Evolutionary conservation across 2,888 invertebrate genomes (phyloP).

Genomic region (Oxytorus armatus): DNA sequence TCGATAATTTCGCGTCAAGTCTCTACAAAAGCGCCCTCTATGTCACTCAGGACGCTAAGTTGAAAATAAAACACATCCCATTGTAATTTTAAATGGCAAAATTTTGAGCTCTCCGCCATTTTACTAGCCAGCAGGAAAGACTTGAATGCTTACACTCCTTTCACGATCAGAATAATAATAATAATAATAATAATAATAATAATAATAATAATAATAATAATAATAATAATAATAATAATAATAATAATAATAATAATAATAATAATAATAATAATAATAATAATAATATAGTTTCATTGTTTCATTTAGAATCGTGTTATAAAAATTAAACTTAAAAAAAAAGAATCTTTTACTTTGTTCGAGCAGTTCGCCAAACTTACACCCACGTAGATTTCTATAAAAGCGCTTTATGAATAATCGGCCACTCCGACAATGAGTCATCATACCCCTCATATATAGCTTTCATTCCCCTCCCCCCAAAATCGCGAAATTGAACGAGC

Average conservation of each 20-base stretch:
- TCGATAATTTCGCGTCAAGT: slow-evolving; percentile 52
- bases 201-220: not conserved
- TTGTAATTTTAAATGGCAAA: not conserved
- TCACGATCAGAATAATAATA: no score
- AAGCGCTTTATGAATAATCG: slow-evolving; percentile 49
- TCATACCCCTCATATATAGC: no score
- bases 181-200: no score
- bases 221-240: no score
- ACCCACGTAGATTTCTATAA: slow-evolving; percentile 40
- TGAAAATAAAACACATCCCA: slow-evolving; percentile 23
- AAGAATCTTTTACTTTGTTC: not conserved
- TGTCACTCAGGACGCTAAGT: slow-evolving; percentile 27
- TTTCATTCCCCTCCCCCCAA: slow-evolving; percentile 8
- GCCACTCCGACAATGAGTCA: slow-evolving; percentile 62
- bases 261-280: no score
- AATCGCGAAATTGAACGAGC: slow-evolving; percentile 44
- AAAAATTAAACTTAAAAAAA: no score
- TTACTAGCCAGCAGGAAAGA: no score
- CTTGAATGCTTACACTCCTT: no score
- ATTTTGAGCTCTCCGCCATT: no score
- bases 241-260: no score
- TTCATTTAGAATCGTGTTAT: no score
- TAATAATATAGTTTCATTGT: no score
- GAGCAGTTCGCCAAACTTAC: slow-evolving; percentile 14
- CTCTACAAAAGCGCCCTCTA: slow-evolving; percentile 15